A percentile compares a stretch with the other conserved stretches of the same genome.
These are phyloP conservation scores for Augochlora pura DNA, from an alignment of 1,140 invertebrate genomes.

Conservation along the genomic window DNA sequence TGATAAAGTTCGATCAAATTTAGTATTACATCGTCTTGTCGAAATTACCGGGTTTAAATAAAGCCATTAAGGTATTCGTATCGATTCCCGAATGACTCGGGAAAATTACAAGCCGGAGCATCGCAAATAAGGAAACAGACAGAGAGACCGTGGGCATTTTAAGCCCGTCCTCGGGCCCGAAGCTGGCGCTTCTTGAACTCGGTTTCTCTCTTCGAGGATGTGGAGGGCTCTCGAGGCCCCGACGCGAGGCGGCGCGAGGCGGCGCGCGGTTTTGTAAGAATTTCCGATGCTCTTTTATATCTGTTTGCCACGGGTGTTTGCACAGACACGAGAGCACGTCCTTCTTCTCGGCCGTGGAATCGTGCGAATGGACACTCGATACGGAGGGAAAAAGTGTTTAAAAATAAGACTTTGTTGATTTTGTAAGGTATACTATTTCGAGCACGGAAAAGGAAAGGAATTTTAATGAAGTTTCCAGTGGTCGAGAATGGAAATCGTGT, in stretches of 20 bases:
- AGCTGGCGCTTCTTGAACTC: not conserved
- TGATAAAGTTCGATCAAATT: too few species aligned
- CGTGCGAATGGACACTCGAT: not conserved
- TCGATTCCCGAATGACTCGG: not conserved
- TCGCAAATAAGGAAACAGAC: not conserved
- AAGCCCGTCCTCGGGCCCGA: not conserved
- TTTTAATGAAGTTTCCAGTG: not conserved
- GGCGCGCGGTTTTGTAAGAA: not conserved
- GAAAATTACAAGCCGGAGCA: not conserved
- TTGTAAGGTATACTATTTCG: constrained; percentile 3
- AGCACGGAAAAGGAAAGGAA: not conserved
- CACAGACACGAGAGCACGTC: constrained; percentile 2
- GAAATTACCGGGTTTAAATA: too few species aligned
- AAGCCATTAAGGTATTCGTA: too few species aligned
- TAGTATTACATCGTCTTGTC: too few species aligned
- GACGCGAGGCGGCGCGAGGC: not conserved
- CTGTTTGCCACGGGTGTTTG: not conserved
- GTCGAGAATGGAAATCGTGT: too few species aligned
- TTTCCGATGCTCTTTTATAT: constrained; percentile 2
- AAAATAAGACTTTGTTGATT: not conserved
- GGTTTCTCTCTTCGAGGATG: not conserved
- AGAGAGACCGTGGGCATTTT: not conserved
- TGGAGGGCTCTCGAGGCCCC: not conserved
- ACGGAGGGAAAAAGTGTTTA: not conserved
- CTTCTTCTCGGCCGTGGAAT: not conserved